phyloP scores from a whole-genome alignment of 2,113 vertebrate genomes.

The Catharus minimus region DNA sequence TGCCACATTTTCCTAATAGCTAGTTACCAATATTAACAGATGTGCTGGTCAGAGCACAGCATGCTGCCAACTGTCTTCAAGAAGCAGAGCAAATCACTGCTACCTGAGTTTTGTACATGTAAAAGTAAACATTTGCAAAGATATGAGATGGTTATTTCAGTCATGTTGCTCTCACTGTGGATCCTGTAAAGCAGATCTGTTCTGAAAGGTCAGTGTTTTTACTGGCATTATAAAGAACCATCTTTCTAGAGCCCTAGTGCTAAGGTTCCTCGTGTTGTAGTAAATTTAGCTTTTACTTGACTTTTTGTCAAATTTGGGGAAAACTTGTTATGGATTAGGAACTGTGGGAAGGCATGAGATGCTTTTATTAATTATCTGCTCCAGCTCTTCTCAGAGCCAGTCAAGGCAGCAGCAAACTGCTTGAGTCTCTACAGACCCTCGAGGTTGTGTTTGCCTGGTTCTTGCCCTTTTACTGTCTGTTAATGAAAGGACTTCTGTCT shows the following conservation, averaged over 20 bases:
- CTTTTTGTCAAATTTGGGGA: not conserved
- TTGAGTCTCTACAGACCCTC: not conserved
- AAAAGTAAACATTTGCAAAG: not conserved
- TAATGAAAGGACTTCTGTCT: not conserved
- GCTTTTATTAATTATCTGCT: not conserved
- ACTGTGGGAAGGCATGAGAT: not conserved
- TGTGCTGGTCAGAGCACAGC: not conserved
- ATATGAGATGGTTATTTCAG: not conserved
- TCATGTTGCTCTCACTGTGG: not conserved
- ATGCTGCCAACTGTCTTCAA: not conserved
- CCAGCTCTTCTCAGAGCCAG: not conserved
- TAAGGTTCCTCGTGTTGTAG: not conserved
- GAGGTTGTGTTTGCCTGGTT: not conserved
- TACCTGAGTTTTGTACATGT: not conserved
- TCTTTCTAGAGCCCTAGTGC: not conserved
- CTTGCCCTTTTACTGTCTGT: not conserved
- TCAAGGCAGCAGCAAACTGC: not conserved
- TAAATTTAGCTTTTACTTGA: not conserved
- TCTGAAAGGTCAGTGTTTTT: not conserved
- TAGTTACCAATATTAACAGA: not conserved
- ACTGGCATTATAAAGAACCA: not conserved
- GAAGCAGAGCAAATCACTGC: not conserved
- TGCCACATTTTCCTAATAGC: not conserved
- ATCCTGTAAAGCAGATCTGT: not conserved
- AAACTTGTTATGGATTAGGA: fast-evolving